Evolutionary conservation across 2,113 vertebrate genomes (phyloP), one percentile per base, ranked within the genome.

Genomic region (Pelvicachromis taeniatus): DNA sequence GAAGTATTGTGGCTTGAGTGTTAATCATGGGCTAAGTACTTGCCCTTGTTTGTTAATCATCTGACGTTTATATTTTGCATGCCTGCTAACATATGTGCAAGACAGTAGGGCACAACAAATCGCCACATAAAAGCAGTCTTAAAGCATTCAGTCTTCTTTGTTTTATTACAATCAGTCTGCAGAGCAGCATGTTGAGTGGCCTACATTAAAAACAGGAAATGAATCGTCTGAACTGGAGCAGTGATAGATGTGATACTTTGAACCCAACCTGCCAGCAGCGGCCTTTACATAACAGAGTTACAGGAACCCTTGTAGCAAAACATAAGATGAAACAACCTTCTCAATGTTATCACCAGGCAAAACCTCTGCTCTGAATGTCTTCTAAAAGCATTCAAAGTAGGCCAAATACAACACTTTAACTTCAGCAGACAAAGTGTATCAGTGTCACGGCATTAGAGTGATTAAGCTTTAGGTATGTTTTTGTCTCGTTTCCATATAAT

Each of bases 131-230:
- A 73, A 17, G 4, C 19, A 53, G 45, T 17, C 45, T 75, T 31
- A 75, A 26, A 31, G 23, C 23, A 1, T 17, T 19, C 68, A 19
- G 29, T 35, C 65, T 16, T 19, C 0, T 7, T 13, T 31, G 48
- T 31, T 58, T 55, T 19, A 59, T 6, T 16, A 11, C 6, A 29
- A 4, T 31, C 12, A 19, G 11, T 10, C 56, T 53, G 54, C 29
- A 81, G 45, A 38, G 31, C 19, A 23, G 19, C n/a, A 78, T 5
- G 33, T 14, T 54, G 13, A 53, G n/a, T 29, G 50, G 29, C n/a
- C 5, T 21, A 14, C 17, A 29, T 13, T 61, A 23, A 68, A 58
- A 87, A 79, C 83, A 85, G 89, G 91, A 92, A 90, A 16, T 78
- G 6, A 17, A 8, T 38, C 9, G 38, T 78, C 13, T 31, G 58